These are phyloP conservation scores for Probaryconus sp. DNA, from an alignment of 1,140 invertebrate species.

Conservation along the genomic window DNA sequence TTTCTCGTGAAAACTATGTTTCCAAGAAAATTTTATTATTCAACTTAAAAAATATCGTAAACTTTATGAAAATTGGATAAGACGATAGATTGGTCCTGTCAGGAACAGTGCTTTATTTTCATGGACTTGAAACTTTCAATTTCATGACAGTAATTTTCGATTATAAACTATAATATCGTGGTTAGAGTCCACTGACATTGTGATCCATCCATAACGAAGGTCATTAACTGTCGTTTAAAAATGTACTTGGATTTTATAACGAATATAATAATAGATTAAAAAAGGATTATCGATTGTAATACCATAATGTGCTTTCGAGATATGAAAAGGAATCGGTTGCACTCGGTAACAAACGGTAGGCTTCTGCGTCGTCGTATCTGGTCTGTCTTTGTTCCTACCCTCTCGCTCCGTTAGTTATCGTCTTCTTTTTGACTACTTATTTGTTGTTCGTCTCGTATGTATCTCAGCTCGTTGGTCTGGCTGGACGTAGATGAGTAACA, in stretches of 20 bases:
- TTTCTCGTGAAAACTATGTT: too few species aligned
- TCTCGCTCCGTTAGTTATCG: constrained; percentile 45
- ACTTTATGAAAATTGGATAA: too few species aligned
- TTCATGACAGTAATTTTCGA: constrained; percentile 19
- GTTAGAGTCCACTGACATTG: constrained; percentile 31
- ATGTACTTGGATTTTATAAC: constrained; percentile 5
- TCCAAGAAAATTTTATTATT: too few species aligned
- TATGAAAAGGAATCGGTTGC: constrained; percentile 48
- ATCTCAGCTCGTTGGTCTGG: constrained; percentile 65
- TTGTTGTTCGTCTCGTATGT: constrained; percentile 67
- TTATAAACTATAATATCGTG: constrained; percentile 38
- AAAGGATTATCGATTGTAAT: too few species aligned
- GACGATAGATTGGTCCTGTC: too few species aligned
- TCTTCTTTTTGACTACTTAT: constrained; percentile 44
- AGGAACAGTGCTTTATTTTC: constrained; percentile 44
- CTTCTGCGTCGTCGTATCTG: constrained; percentile 45
- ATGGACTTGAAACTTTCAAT: constrained; percentile 25
- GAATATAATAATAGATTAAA: constrained; percentile 12
- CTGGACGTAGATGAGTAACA: constrained; percentile 61
- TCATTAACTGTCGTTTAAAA: constrained; percentile 35
- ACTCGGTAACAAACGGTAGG: constrained; percentile 36
- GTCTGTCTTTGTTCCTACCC: constrained; percentile 46
- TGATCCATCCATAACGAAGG: too few species aligned
- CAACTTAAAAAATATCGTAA: too few species aligned
- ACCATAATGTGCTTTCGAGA: constrained; percentile 29